A percentile compares a stretch with the other conserved stretches of the same genome.
Evolutionary conservation across 2,113 vertebrate genomes (phyloP).

Genomic region (Falcunculus frontatus): DNA sequence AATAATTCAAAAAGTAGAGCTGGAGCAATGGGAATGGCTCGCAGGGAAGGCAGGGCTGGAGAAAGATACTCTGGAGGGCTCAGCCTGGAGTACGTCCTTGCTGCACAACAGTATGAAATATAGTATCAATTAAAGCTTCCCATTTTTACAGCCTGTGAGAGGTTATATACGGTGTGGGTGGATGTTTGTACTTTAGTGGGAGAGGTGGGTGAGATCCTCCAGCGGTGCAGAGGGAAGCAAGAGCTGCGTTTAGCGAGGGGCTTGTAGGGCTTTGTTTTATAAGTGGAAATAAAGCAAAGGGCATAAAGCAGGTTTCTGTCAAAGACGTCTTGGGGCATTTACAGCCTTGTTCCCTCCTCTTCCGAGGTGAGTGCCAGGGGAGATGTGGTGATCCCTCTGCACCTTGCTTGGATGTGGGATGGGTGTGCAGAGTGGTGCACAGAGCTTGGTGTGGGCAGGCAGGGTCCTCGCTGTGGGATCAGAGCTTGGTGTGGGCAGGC

Average conservation of each 20-base stretch:
- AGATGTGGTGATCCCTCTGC: background rate
- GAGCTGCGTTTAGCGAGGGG: background rate
- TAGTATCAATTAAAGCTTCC: slow-evolving; percentile 61
- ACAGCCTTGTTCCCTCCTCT: background rate
- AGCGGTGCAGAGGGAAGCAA: background rate
- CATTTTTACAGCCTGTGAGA: slow-evolving; percentile 15
- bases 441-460: background rate
- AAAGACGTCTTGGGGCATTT: background rate
- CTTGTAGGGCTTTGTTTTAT: background rate
- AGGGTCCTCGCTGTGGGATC: background rate
- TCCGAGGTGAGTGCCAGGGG: accelerated
- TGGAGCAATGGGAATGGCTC: background rate
- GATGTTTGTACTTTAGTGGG: slow-evolving; percentile 9
- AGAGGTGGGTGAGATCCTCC: background rate
- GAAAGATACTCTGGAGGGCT: slow-evolving; percentile 9
- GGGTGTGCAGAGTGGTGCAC: background rate
- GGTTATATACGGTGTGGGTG: slow-evolving; percentile 28
- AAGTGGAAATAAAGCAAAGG: slow-evolving; percentile 8
- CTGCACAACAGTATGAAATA: slow-evolving; percentile 61
- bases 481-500: background rate
- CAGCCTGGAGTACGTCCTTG: slow-evolving; percentile 32
- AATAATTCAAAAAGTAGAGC: background rate
- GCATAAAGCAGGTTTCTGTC: background rate
- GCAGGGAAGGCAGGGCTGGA: background rate
- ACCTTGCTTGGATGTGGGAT: accelerated